Evolutionary conservation across 2,888 invertebrate species (phyloP).

Genomic region (Apoda limacodes): DNA sequence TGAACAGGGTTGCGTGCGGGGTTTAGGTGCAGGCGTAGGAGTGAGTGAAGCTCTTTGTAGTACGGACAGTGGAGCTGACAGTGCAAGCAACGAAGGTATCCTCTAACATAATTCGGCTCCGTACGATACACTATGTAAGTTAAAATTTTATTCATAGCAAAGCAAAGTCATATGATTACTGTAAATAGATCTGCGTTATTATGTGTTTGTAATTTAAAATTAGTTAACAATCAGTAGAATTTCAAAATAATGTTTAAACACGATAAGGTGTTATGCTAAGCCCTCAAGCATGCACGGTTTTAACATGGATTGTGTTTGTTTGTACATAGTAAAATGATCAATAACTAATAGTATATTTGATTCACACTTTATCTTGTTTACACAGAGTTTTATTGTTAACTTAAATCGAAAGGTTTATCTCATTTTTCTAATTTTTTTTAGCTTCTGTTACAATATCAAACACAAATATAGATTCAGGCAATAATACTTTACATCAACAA

Average conservation of each 20-base stretch:
- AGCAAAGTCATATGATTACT: constrained; percentile 52
- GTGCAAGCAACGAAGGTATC: constrained; percentile 65
- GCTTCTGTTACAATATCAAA: constrained; percentile 79
- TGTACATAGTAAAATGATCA: constrained; percentile 15
- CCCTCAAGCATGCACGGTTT: constrained; percentile 36
- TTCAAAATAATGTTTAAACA: constrained; percentile 31
- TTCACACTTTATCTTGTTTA: constrained; percentile 52
- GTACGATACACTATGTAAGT: constrained; percentile 62
- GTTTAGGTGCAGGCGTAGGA: constrained; percentile 41
- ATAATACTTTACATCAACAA: constrained; percentile 52
- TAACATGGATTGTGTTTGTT: constrained; percentile 24
- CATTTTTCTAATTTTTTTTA: constrained; percentile 43
- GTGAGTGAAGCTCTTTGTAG: constrained; percentile 45
- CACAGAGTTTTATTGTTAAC: constrained; percentile 11
- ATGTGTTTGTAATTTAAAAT: constrained; percentile 15
- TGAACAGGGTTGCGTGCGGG: constrained; percentile 49
- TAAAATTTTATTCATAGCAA: constrained; percentile 42
- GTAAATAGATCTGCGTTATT: constrained; percentile 46
- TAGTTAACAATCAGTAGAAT: too few species aligned
- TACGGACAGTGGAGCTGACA: constrained; percentile 54
- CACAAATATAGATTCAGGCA: constrained; percentile 54
- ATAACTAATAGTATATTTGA: constrained; percentile 2
- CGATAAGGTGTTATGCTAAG: constrained; percentile 48
- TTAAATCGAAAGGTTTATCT: background rate
- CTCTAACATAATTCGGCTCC: constrained; percentile 59